A percentile compares a stretch with the other conserved stretches of the same genome.
These are phyloP conservation scores for Phoronis australis DNA, from an alignment of 2,888 invertebrate genomes.

Conservation along the genomic window DNA sequence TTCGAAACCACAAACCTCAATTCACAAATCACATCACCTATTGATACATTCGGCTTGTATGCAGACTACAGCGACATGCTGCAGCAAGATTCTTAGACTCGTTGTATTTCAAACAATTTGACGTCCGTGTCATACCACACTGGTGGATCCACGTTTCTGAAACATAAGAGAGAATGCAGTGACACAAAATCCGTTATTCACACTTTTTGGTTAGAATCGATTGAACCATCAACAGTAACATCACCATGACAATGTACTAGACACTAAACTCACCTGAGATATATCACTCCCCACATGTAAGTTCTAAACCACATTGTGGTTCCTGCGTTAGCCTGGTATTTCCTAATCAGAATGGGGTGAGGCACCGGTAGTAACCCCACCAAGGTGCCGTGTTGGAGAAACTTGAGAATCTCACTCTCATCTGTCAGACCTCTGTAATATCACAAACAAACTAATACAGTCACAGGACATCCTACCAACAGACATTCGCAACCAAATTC, in stretches of 20 bases:
- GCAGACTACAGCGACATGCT: too few species aligned
- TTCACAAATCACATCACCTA: too few species aligned
- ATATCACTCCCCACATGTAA: conserved; percentile 99
- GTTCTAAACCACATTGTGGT: conserved; percentile 99
- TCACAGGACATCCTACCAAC: too few species aligned
- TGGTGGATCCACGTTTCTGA: conserved; percentile 94
- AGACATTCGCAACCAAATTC: too few species aligned
- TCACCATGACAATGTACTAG: too few species aligned
- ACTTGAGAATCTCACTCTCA: conserved; percentile 98
- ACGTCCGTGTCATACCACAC: conserved; percentile 99
- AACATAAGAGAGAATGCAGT: conserved; percentile 26
- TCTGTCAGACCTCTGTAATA: conserved; percentile 84
- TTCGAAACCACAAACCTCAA: too few species aligned
- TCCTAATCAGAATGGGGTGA: conserved; percentile 96
- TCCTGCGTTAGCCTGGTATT: conserved; percentile 97
- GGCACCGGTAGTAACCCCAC: conserved; percentile 97
- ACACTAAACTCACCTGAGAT: conserved; percentile 69
- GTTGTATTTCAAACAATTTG: conserved; percentile 95
- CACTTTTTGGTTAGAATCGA: too few species aligned
- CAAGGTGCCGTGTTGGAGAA: conserved; percentile 95
- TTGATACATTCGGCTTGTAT: too few species aligned
- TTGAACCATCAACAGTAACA: too few species aligned
- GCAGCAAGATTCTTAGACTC: conserved; percentile 37
- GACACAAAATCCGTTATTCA: too few species aligned
- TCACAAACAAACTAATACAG: not conserved